phyloP scores from a whole-genome alignment of 2,113 vertebrate genomes.

The Silurus glanis region DNA sequence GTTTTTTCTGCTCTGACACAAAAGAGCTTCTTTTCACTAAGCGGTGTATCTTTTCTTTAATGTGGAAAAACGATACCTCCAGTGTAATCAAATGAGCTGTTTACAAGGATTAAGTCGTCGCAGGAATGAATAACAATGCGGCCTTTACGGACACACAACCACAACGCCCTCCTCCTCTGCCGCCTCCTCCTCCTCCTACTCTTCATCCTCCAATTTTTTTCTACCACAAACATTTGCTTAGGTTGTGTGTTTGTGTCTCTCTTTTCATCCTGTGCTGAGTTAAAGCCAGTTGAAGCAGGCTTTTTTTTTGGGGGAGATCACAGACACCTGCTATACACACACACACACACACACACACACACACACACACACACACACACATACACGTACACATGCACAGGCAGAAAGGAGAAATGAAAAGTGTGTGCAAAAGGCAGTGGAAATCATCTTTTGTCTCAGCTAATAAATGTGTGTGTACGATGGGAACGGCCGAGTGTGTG shows the following conservation, averaged over 20 bases:
- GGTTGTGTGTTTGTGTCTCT: slow-evolving; percentile 25
- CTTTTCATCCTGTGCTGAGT: slow-evolving; percentile 15
- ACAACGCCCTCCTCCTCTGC: slow-evolving; percentile 9
- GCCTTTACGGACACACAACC: slow-evolving; percentile 22
- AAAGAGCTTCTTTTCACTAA: slow-evolving; percentile 30
- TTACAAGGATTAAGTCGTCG: slow-evolving; percentile 42
- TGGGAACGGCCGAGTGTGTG: slow-evolving; percentile 6
- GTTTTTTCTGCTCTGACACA: slow-evolving; percentile 39
- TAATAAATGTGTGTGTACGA: neutral
- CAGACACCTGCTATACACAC: slow-evolving; percentile 16
- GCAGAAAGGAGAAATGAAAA: neutral
- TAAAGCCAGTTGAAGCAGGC: neutral
- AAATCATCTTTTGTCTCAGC: neutral
- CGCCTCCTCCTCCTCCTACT: neutral
- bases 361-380: neutral
- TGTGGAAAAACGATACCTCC: slow-evolving; percentile 30
- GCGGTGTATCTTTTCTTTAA: slow-evolving; percentile 32
- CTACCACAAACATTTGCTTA: slow-evolving; percentile 34
- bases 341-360: neutral
- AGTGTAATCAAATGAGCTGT: slow-evolving; percentile 44
- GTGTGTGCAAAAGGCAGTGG: neutral
- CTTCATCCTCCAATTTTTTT: neutral
- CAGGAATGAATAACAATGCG: slow-evolving; percentile 15
- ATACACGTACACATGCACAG: neutral
- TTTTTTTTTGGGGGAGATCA: slow-evolving; percentile 5